Evolutionary conservation across 1,140 invertebrate genomes (phyloP), one percentile per base, ranked within the genome.

Genomic region (Eumeta japonica): DNA sequence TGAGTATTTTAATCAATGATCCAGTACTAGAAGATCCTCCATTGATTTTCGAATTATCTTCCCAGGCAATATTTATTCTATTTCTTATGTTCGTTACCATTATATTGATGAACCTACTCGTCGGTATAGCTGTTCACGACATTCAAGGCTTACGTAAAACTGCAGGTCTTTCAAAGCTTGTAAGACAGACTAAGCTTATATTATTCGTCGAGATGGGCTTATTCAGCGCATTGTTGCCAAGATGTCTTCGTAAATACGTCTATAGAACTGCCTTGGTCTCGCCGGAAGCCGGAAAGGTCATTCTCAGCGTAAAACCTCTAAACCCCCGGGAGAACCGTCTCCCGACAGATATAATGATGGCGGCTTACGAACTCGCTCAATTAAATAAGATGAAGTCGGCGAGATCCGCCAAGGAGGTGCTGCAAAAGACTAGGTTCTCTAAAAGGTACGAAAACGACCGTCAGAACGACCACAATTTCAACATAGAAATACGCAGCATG

Each of bases 111-210:
- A 86, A 85, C 58, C 45, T 86, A 1, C 57, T 86, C 0, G 81
- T 86, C n/a, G 83, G 83, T 46, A 82, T 85, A 40, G 83, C 83
- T 3, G 83, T 85, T 1, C 79, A 82, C 28, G 83, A 85, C 55
- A 85, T 85, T 42, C 81, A 84, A 56, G 83, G 83, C 1, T 57
- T 86, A 1, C 65, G 83, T 13, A 84, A 83, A 58, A 83, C 83
- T 7, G 84, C 84, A 0, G 83, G 82, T 0, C 58, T 86, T 1
- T 83, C 82, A 0, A 83, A 85, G 44, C 62, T 86, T 1, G 83
- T 85, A 0, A 64, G 83, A 11, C 83, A 85, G 48, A 84, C 83
- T 0, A 83, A 85, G 39, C 55, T 85, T 13, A 85, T 86, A 30
- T 64, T 83, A 1, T 85, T 83, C 38, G 79, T 84, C 1, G 83